Evolutionary conservation across 2,113 vertebrate genomes (phyloP).

Genomic region (Rhombomys opimus): DNA sequence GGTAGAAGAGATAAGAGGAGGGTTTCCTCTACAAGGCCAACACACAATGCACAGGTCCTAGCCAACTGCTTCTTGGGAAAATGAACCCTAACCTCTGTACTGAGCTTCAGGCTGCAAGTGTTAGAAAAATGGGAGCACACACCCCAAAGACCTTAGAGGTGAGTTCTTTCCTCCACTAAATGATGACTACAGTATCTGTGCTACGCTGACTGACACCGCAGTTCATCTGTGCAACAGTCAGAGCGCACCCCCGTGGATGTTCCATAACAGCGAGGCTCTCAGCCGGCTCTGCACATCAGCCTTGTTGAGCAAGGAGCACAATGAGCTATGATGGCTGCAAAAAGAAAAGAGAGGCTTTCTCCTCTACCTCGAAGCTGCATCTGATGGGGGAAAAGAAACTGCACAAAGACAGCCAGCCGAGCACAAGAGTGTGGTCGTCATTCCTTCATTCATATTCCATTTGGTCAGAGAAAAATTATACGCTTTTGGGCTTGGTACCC

Average conservation of each 20-base stretch:
- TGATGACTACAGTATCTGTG: not conserved
- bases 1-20: not conserved
- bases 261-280: not conserved
- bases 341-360: slow-evolving; percentile 40
- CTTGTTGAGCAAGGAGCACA: not conserved
- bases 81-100: not conserved
- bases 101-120: not conserved
- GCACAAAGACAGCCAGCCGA: slow-evolving; percentile 50
- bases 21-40: not conserved
- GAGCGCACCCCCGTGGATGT: not conserved
- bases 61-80: not conserved
- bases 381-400: not conserved
- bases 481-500: slow-evolving; percentile 72
- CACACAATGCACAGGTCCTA: not conserved
- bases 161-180: not conserved
- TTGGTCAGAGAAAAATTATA: slow-evolving; percentile 79
- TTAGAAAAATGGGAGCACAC: not conserved
- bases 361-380: not conserved
- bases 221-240: not conserved
- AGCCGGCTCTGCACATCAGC: too few species aligned
- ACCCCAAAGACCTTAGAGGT: not conserved
- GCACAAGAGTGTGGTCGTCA: slow-evolving; percentile 75
- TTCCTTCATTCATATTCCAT: slow-evolving; percentile 77
- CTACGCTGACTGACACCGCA: fast-evolving
- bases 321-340: not conserved